A percentile compares a stretch with the other conserved stretches of the same genome.
phyloP scores from a whole-genome alignment of 2,113 vertebrate species.

The Scytalopus superciliaris region DNA sequence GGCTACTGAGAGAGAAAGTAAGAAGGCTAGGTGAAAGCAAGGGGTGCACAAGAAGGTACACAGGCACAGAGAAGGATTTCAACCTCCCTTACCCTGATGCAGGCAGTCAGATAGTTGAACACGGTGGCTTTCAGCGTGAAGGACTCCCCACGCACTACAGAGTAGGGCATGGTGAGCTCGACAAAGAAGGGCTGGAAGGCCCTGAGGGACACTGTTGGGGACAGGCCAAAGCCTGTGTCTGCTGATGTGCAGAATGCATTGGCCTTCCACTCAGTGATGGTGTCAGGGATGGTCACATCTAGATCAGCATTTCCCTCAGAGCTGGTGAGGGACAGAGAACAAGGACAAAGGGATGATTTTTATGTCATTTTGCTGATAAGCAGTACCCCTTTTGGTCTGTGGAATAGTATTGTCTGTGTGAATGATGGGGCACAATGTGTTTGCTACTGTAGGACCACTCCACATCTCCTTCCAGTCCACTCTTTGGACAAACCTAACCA shows the following conservation, averaged over 20 bases:
- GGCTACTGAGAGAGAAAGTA: not conserved
- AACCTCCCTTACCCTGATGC: constrained; percentile 82
- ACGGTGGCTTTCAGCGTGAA: constrained; percentile 84
- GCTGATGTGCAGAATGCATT: constrained; percentile 82
- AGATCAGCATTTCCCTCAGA: constrained; percentile 71
- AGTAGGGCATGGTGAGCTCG: constrained; percentile 88
- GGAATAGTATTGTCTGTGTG: not conserved
- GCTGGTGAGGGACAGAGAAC: constrained; percentile 46
- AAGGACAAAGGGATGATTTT: not conserved
- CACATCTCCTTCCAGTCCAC: not conserved
- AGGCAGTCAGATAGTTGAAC: constrained; percentile 81
- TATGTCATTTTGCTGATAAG: not conserved
- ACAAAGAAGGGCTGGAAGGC: constrained; percentile 93
- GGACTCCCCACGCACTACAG: constrained; percentile 84
- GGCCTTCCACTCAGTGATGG: constrained; percentile 90
- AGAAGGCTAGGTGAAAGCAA: not conserved
- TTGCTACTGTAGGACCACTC: not conserved
- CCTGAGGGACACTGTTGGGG: constrained; percentile 68
- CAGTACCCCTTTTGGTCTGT: not conserved
- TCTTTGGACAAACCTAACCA: not conserved
- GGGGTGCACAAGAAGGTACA: not conserved
- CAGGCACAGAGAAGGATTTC: not conserved
- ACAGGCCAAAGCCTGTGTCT: constrained; percentile 82
- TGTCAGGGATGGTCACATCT: constrained; percentile 80
- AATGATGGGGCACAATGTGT: not conserved